Evolutionary conservation across 2,113 vertebrate species (phyloP), one percentile per base, ranked within the genome.

Genomic region (Morone chrysops): DNA sequence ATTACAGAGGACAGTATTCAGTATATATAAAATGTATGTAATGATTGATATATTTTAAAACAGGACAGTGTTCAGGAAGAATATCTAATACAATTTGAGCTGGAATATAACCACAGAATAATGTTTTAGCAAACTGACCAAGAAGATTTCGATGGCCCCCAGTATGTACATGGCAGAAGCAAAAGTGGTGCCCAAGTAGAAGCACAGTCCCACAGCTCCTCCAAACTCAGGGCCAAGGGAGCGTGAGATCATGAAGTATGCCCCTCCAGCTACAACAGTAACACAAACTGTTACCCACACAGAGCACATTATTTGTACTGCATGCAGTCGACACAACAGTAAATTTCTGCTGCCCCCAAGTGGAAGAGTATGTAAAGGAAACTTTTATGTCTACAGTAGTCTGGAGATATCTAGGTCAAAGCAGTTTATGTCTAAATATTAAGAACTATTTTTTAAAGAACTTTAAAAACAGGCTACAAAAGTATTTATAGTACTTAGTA

Each of bases 221-320:
- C 98, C 98, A 91, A 99, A 99, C 90, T 99, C 98, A 8, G 98
- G 98, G 14, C 98, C 98, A 86, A 99, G 89, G 0, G 98, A 99
- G 18, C 98, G 97, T 0, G 98, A 99, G 75, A 99, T 99, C 98
- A 99, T 99, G 93, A 99, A 99, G 84, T 99, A 99, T 11, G 98
- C 97, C 61, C 98, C 98, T 65, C 98, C 98, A 91, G 98, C 98
- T 99, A 78, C 0, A 71, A 90, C 25, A 77, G 8, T 8, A 75
- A 41, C 48, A 83, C 9, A 53, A 47, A 62, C 5, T 41, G 43
- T 89, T 66, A 81, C 0, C 50, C 5, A 63, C 2, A 53, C 17
- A 70, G 56, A 31, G 2, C 47, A 3, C 40, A 1, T 7, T 18
- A 2, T 53, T 41, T 50, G 45, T 59, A 60, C n/a, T 20, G 6